These are phyloP conservation scores for Aphidoletes aphidimyza DNA, from an alignment of 2,888 invertebrate genomes.

Conservation along the genomic window DNA sequence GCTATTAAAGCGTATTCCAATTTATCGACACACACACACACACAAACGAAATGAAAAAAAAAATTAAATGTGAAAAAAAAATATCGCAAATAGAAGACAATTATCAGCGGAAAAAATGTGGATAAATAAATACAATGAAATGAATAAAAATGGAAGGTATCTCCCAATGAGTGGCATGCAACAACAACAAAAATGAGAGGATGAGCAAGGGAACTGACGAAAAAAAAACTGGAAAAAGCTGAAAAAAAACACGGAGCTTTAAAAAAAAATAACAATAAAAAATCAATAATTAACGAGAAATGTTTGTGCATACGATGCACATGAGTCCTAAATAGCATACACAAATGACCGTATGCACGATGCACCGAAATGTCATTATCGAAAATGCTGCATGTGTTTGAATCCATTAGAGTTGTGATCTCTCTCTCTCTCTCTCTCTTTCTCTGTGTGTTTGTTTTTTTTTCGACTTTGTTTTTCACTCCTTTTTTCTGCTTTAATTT, in stretches of 20 bases:
- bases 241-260: neutral
- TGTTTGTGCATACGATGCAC: constrained; percentile 39
- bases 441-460: neutral
- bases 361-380: constrained; percentile 37
- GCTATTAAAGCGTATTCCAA: constrained; percentile 17
- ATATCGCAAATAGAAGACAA: constrained; percentile 30
- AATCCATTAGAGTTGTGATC: constrained; percentile 10
- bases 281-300: constrained; percentile 46
- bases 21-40: neutral
- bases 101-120: constrained; percentile 43
- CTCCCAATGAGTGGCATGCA: neutral
- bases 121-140: constrained; percentile 48
- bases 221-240: too few species aligned
- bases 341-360: constrained; percentile 39
- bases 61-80: neutral
- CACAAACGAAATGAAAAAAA: neutral
- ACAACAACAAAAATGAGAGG: neutral
- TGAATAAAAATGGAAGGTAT: constrained; percentile 42
- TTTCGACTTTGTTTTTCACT: neutral
- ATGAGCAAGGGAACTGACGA: too few species aligned
- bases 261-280: constrained; percentile 51
- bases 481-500: constrained; percentile 15
- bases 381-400: constrained; percentile 34
- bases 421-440: neutral
- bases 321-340: constrained; percentile 35